A percentile compares a stretch with the other conserved stretches of the same genome.
These are phyloP conservation scores for Chrysochloris asiatica DNA, from an alignment of 2,113 vertebrate species.

Conservation along the genomic window DNA sequence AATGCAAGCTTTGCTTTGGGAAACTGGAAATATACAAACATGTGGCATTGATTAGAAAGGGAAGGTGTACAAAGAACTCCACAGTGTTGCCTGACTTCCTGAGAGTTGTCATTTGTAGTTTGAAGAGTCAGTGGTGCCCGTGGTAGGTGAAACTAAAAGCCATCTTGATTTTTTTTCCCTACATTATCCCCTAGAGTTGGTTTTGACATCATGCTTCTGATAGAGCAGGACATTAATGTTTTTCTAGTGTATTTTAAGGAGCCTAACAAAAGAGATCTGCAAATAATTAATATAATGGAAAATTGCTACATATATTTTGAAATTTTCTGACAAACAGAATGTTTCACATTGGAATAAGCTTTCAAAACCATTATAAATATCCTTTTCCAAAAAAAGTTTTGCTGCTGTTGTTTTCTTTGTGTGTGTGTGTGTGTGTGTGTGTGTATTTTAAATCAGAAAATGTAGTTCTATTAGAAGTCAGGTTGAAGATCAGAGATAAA, in stretches of 20 bases:
- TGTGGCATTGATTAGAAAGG: not conserved
- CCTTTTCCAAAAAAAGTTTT: not conserved
- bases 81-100: not conserved
- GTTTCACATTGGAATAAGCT: not conserved
- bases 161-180: not conserved
- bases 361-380: not conserved
- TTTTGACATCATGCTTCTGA: not conserved
- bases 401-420: not conserved
- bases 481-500: not conserved
- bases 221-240: not conserved
- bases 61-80: not conserved
- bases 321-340: not conserved
- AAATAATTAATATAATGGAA: not conserved
- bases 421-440: too few species aligned
- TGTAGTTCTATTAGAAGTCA: not conserved
- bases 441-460: not conserved
- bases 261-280: not conserved
- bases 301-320: not conserved
- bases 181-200: not conserved
- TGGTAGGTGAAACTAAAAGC: not conserved
- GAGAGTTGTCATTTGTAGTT: not conserved
- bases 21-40: not conserved
- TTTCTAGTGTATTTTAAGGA: not conserved
- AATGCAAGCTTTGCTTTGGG: not conserved
- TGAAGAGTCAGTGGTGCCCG: too few species aligned